Percentiles rank a stretch among this genome's conserved stretches.
phyloP scores from a whole-genome alignment of 2,797 vertebrate species.

The Spheniscus humboldti region DNA sequence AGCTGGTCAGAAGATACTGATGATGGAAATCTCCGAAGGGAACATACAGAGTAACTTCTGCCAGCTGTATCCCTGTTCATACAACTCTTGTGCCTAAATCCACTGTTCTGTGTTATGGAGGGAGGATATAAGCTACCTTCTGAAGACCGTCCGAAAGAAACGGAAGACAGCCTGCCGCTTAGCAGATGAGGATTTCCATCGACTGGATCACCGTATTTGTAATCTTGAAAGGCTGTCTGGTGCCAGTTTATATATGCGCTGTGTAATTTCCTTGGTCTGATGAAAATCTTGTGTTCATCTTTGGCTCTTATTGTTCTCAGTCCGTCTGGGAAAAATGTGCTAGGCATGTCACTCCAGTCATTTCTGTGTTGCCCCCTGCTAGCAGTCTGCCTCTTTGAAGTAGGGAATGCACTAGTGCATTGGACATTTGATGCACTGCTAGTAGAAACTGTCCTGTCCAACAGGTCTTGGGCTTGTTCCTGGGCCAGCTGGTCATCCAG shows the following conservation, averaged over 20 bases:
- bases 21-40: constrained; percentile 20
- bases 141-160: constrained; percentile 57
- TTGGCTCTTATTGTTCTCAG: constrained; percentile 66
- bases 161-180: constrained; percentile 9
- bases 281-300: constrained; percentile 69
- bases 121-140: constrained; percentile 70
- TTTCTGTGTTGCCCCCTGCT: constrained; percentile 31
- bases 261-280: constrained; percentile 71
- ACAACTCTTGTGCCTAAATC: constrained; percentile 53
- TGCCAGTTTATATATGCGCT: constrained; percentile 71
- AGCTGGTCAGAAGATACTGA: constrained; percentile 34
- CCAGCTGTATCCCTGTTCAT: neutral
- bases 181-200: constrained; percentile 39
- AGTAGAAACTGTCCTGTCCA: constrained; percentile 1
- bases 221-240: constrained; percentile 36
- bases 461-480: constrained; percentile 64
- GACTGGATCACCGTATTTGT: neutral
- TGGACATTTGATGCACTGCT: constrained; percentile 12
- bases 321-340: constrained; percentile 66
- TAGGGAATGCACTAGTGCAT: neutral
- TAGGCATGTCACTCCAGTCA: constrained; percentile 35
- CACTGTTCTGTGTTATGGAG: constrained; percentile 21
- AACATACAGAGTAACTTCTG: constrained; percentile 65
- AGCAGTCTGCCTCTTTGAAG: neutral
- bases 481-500: constrained; percentile 76